Percentiles rank a stretch among this genome's conserved stretches.
Evolutionary conservation across 2,888 invertebrate genomes (phyloP).

Genomic region (Drosophila cognata): DNA sequence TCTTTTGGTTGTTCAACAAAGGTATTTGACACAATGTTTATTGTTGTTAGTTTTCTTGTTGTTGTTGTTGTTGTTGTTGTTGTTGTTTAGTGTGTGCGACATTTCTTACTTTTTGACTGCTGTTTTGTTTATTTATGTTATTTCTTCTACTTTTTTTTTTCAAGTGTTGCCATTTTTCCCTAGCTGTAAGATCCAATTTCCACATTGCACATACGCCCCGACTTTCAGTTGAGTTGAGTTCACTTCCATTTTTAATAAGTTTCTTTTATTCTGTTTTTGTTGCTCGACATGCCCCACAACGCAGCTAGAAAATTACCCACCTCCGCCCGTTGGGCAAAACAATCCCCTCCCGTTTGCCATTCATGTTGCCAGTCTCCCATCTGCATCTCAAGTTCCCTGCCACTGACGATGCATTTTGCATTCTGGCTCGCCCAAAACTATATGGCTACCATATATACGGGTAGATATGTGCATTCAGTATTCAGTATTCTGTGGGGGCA

Average conservation of each 20-base stretch:
- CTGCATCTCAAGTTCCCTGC: conserved; percentile 4
- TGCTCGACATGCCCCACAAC: conserved; percentile 33
- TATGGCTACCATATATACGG: conserved; percentile 6
- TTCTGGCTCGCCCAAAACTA: conserved; percentile 44
- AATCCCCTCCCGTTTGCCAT: not conserved
- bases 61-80: not conserved
- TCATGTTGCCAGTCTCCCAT: not conserved
- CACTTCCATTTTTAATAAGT: conserved; percentile 50
- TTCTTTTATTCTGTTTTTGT: conserved; percentile 20
- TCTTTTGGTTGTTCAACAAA: not conserved
- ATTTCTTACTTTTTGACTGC: not conserved
- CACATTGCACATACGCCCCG: conserved; percentile 40
- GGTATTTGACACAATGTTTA: not conserved
- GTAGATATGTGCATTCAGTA: not conserved
- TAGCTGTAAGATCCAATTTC: conserved; percentile 42
- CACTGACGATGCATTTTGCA: conserved; percentile 44
- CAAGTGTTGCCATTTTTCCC: conserved; percentile 33
- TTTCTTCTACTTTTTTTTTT: conserved; percentile 16
- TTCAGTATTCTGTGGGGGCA: conserved; percentile 8
- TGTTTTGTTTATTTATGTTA: not conserved
- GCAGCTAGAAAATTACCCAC: not conserved
- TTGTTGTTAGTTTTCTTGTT: not conserved
- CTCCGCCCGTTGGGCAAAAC: not conserved
- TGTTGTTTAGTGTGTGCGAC: not conserved
- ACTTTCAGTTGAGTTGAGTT: conserved; percentile 17